Conservation (phyloP, 2,113 vertebrate genomes). For the Caranx ignobilis region DNA sequence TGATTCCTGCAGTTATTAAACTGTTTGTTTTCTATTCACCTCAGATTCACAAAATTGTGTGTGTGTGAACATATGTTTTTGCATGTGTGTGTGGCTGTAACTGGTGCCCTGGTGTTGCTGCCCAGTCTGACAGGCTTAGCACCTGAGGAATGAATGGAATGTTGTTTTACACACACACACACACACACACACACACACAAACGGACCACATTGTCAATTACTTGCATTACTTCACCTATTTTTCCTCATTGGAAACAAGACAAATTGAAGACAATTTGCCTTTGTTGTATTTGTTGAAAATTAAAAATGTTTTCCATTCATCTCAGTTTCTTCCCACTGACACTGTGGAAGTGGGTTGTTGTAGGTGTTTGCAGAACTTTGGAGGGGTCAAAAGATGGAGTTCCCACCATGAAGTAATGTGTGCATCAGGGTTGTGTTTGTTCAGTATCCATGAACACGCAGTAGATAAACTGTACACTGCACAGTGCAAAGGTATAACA, state of each 20-base stretch:
- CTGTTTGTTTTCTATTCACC: background rate
- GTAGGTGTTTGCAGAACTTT: conserved; percentile 48
- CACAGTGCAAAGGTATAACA: conserved; percentile 13
- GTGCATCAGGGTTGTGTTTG: background rate
- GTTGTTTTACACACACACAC: conserved; percentile 73
- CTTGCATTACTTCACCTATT: conserved; percentile 11
- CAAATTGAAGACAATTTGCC: no score
- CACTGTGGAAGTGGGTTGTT: conserved; percentile 36
- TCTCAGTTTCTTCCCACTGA: conserved; percentile 1
- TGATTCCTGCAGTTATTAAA: background rate
- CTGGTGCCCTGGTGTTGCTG: conserved; percentile 54
- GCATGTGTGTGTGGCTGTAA: conserved; percentile 36
- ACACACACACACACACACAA: conserved; percentile 38
- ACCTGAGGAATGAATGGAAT: conserved; percentile 86
- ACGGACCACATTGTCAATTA: conserved; percentile 24
- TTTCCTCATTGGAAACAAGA: background rate
- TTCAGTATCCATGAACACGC: background rate
- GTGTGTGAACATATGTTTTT: conserved; percentile 14
- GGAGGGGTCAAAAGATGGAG: conserved; percentile 34
- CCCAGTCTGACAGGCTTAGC: conserved; percentile 72
- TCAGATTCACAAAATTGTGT: conserved; percentile 25
- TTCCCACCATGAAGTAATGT: conserved; percentile 16
- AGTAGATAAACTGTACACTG: background rate
- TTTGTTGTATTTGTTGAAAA: conserved; percentile 15
- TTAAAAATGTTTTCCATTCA: conserved; percentile 13